phyloP scores from a whole-genome alignment of 2,888 invertebrate genomes.

The Drepanosiphum platanoidis region DNA sequence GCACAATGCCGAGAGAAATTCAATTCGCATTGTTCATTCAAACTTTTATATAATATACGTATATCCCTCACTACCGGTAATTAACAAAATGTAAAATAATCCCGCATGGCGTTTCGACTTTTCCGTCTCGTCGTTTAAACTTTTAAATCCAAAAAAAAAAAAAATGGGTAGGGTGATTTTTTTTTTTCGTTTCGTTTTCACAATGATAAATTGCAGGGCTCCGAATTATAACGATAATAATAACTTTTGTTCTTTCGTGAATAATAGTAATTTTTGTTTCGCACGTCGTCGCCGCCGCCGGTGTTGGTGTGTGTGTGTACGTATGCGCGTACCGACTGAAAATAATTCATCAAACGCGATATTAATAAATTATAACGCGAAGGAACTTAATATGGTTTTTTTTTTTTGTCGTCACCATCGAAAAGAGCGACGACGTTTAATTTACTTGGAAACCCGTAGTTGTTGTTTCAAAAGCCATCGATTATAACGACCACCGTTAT shows the following conservation, averaged over 20 bases:
- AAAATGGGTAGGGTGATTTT: neutral
- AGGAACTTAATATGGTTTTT: too few species aligned
- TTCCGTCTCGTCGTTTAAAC: neutral
- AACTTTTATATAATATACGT: constrained; percentile 16
- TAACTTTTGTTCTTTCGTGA: neutral
- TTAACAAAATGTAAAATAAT: constrained; percentile 49
- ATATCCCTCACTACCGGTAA: constrained; percentile 23
- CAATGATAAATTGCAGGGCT: neutral
- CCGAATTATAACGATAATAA: neutral
- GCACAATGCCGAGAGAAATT: constrained; percentile 39
- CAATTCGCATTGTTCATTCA: constrained; percentile 37
- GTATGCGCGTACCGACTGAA: neutral
- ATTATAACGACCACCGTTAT: neutral
- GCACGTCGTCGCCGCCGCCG: too few species aligned
- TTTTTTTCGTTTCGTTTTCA: neutral
- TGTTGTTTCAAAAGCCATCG: neutral
- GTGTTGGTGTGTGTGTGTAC: too few species aligned
- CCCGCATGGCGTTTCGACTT: constrained; percentile 11
- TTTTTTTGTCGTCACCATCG: neutral
- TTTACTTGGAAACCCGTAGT: neutral
- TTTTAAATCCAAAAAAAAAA: constrained; percentile 1
- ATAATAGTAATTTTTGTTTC: neutral
- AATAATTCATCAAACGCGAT: neutral
- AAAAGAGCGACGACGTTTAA: neutral
- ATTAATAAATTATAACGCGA: neutral